Conservation (phyloP, 2,113 vertebrate genomes). For the Fregata magnificens region DNA sequence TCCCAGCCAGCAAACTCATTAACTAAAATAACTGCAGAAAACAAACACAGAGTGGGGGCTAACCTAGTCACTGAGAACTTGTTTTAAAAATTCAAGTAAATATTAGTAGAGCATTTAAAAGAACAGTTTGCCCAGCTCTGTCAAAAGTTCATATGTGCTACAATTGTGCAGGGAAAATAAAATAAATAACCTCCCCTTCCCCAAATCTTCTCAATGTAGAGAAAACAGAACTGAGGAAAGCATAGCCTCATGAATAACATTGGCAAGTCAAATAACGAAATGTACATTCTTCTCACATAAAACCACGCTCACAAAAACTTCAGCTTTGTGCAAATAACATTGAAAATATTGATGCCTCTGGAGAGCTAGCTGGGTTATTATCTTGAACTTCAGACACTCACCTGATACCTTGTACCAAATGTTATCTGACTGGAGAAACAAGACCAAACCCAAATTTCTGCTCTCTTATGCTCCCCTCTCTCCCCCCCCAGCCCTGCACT, state of each 20-base stretch:
- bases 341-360: neutral
- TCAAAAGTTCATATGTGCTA: neutral
- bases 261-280: neutral
- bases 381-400: neutral
- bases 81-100: neutral
- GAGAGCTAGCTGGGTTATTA: neutral
- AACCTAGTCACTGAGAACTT: neutral
- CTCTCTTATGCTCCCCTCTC: rapidly evolving
- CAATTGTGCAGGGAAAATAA: neutral
- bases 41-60: conserved; percentile 13
- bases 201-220: neutral
- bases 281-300: neutral
- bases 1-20: conserved; percentile 44
- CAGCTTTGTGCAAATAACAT: neutral
- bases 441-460: neutral
- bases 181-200: rapidly evolving
- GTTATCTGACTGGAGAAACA: neutral
- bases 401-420: neutral
- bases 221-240: neutral
- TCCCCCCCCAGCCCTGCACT: rapidly evolving
- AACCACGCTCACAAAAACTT: neutral
- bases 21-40: conserved; percentile 52
- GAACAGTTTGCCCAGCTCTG: neutral
- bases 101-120: neutral
- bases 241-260: neutral